These are phyloP conservation scores for Astreopora myriophthalma DNA, from an alignment of 64 coral and sea anemone species.

Conservation along the genomic window DNA sequence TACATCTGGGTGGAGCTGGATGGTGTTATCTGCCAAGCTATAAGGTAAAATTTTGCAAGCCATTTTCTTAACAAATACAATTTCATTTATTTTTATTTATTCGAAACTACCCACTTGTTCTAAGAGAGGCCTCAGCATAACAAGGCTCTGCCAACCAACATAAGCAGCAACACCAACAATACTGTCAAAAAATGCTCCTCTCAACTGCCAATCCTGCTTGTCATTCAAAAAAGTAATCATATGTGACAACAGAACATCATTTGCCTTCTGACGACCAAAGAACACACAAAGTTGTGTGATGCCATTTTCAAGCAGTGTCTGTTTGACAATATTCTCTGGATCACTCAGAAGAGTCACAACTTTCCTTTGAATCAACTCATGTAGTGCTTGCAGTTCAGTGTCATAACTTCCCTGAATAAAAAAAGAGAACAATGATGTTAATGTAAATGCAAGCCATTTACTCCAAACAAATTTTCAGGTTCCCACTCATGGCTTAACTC, in stretches of 20 bases:
- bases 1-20: too few relatives aligned
- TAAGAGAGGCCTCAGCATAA: slow-evolving; percentile 87
- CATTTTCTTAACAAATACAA: background rate
- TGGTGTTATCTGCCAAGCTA: too few relatives aligned
- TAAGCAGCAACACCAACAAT: slow-evolving; percentile 97
- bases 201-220: slow-evolving; percentile 95
- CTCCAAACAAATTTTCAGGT: background rate
- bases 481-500: background rate
- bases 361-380: slow-evolving; percentile 82
- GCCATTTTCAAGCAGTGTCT: slow-evolving; percentile 93
- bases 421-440: background rate
- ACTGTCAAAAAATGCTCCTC: slow-evolving; percentile 95
- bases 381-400: slow-evolving; percentile 72
- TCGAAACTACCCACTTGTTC: slow-evolving; percentile 91
- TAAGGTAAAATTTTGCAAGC: too few relatives aligned
- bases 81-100: background rate
- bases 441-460: background rate
- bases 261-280: slow-evolving; percentile 98
- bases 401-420: slow-evolving; percentile 71
- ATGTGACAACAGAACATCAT: slow-evolving; percentile 90
- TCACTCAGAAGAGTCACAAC: slow-evolving; percentile 84
- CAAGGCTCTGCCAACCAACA: slow-evolving; percentile 97
- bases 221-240: slow-evolving; percentile 99
- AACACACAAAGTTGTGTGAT: slow-evolving; percentile 97
- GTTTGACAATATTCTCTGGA: slow-evolving; percentile 95